Evolutionary conservation across 2,113 vertebrate genomes (phyloP), one percentile per base, ranked within the genome.

Genomic region (Micromys minutus): DNA sequence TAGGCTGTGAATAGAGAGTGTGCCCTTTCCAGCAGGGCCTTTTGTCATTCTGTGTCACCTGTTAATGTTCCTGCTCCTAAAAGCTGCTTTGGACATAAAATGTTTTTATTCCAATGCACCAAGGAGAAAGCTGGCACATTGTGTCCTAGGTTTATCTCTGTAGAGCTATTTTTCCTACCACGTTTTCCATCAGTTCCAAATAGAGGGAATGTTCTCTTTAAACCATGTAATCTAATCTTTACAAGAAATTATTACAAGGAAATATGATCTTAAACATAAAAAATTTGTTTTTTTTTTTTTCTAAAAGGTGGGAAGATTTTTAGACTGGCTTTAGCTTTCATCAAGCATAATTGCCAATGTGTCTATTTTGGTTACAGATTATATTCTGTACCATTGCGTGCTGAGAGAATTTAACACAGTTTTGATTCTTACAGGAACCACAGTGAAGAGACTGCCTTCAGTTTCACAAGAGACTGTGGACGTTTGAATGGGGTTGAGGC

Each of bases 1-100:
- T 0, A 9, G 31, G 55, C 50, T 21, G 39, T 7, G 24, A 36
- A 29, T 16, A 2, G 13, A 13, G 1, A 21, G 1, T 1, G 4
- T 4, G 6, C 50, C 19, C n/a, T 12, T 69, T n/a, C 17, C 3
- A 16, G 10, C 50, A 61, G 55, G 16, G 3, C 10, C 34, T 59
- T 6, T 6, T 75, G 10, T 12, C 52, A 42, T 7, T 45, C 26
- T 29, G 7, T 83, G 80, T 45, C 92, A 29, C 29, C 50, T 8
- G 15, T 17, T 6, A 17, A 36, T 19, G 55, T n/a, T 11, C 2
- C 10, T 3, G 63, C 21, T 63, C 89, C 22, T 55, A 55, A 34
- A 45, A 77, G 12, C n/a, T 11, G 7, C 4, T 22, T 77, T 52
- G 55, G 80, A 79, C 22, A 36, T 36, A 85, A 84, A 11, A 45